Percentiles rank a stretch among this genome's conserved stretches.
These are phyloP conservation scores for Chloebia gouldiae DNA, from an alignment of 2,113 vertebrate genomes.

Conservation along the genomic window DNA sequence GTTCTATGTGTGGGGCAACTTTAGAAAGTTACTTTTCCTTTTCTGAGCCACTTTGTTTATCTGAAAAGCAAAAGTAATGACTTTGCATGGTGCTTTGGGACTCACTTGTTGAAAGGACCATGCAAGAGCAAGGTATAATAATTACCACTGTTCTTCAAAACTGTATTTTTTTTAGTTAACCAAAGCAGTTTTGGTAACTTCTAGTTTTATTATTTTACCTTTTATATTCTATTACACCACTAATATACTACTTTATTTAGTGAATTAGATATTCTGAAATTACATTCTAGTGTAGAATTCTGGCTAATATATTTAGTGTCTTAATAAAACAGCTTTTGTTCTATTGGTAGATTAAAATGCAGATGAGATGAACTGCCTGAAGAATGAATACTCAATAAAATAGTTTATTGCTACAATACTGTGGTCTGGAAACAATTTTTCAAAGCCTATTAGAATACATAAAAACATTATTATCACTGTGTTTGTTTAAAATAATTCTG, in stretches of 20 bases:
- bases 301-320: not conserved
- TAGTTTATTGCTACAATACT: not conserved
- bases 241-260: not conserved
- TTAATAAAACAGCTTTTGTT: not conserved
- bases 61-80: not conserved
- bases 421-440: not conserved
- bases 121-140: not conserved
- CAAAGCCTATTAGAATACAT: not conserved
- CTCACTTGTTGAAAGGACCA: not conserved
- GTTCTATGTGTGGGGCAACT: not conserved
- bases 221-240: not conserved
- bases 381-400: not conserved
- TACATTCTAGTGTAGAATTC: not conserved
- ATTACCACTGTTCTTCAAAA: not conserved
- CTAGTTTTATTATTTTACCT: not conserved
- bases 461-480: not conserved
- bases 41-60: not conserved
- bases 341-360: slow-evolving; percentile 35
- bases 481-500: not conserved
- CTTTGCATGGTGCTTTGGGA: not conserved
- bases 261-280: not conserved
- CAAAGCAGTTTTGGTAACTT: not conserved
- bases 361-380: not conserved
- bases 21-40: not conserved
- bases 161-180: not conserved